These are phyloP conservation scores for Montipora foliosa DNA, from an alignment of 64 coral and sea anemone genomes.

Conservation along the genomic window DNA sequence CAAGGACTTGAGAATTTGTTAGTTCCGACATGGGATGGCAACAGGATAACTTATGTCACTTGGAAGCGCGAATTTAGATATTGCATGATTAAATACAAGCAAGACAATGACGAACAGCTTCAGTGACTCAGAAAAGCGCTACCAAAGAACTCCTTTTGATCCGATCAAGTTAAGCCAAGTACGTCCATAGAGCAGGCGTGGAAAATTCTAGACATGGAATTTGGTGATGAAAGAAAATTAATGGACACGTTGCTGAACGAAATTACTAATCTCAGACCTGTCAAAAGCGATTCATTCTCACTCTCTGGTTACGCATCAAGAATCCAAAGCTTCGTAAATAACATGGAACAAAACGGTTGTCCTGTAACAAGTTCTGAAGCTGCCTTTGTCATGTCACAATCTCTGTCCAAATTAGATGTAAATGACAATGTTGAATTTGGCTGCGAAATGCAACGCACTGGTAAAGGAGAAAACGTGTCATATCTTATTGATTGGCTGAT, in stretches of 20 bases:
- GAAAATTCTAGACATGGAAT: conserved; percentile 18
- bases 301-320: background rate
- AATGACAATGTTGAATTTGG: conserved; percentile 73
- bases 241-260: conserved; percentile 23
- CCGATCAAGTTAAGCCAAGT: background rate
- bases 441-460: conserved; percentile 61
- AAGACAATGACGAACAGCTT: background rate
- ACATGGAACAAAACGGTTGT: conserved; percentile 72
- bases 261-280: conserved; percentile 15
- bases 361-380: conserved; percentile 57
- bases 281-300: conserved; percentile 19
- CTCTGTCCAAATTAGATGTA: conserved; percentile 69
- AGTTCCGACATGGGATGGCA: conserved; percentile 13
- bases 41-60: background rate
- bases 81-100: background rate
- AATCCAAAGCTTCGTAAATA: conserved; percentile 35
- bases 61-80: background rate
- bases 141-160: background rate
- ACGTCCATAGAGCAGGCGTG: background rate
- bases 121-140: background rate
- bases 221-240: conserved; percentile 20
- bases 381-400: conserved; percentile 75
- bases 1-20: conserved; percentile 1
- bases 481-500: conserved; percentile 64
- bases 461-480: conserved; percentile 60